Base-by-base conservation (phyloP, 2,113 vertebrate species). In the Speoplatyrhinus poulsoni region DNA sequence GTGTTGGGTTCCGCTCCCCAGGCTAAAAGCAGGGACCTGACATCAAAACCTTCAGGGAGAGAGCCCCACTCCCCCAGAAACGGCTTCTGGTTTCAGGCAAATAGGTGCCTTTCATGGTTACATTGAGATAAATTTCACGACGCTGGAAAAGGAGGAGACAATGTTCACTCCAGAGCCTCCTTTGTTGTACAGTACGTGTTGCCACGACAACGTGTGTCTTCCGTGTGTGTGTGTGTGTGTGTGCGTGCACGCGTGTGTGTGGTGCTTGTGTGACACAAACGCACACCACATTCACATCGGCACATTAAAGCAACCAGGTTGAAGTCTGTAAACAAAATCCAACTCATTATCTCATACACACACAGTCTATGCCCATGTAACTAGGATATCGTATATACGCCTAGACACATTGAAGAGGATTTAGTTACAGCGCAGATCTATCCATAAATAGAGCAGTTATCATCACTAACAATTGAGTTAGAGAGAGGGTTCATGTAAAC, bases 81-180 rank as follows among this genome's bases (percentile, higher is more conserved):
- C 62, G 11, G 72, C 85, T 89, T 26, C 85, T 83, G 17, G 66
- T 87, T 88, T 87, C 85, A 85, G 81, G 79, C 81, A 81, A 89
- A 91, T 82, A 82, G 83, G 79, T 57, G 75, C 82, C 76, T 83
- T 87, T 85, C 82, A 73, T 80, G 75, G 75, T 67, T 76, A 71
- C 80, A 82, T 85, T 85, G 78, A 83, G 82, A 88, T 82, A 79
- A 88, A 90, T 83, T 87, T 80, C 69, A 81, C 87, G 79, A 82
- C 70, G 68, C 83, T 74, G 85, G 85, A 87, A 76, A 72, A 71
- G 80, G 64, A 69, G 73, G 63, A 75, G 75, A 85, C 82, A 69
- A 82, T 73, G 75, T 70, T 76, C 65, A 76, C 78, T 75, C 82
- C 16, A 49, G 60, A 76, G 83, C 70, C 66, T 74, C 76, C 67